Evolutionary conservation across 2,888 invertebrate genomes (phyloP).

Genomic region (Lepidonotus clava): DNA sequence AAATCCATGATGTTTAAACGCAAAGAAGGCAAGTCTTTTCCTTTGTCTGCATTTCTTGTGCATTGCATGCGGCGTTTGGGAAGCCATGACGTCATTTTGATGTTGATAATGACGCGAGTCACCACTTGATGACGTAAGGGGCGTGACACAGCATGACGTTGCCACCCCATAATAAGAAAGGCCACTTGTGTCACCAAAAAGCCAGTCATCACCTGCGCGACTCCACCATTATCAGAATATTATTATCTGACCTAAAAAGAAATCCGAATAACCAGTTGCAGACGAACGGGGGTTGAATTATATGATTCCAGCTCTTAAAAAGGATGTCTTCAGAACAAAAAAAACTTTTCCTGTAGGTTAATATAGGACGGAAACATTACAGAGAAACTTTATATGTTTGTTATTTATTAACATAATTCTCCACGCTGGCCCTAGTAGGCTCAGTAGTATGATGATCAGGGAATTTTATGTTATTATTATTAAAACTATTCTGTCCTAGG

Average conservation of each 20-base stretch:
- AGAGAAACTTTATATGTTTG: not conserved
- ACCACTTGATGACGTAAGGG: not conserved
- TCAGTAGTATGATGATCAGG: not conserved
- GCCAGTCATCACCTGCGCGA: not conserved
- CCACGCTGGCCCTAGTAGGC: not conserved
- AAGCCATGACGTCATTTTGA: not conserved
- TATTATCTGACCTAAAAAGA: not conserved
- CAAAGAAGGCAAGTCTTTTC: no score
- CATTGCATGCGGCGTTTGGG: not conserved
- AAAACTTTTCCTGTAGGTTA: constrained; percentile 2
- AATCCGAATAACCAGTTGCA: constrained; percentile 48
- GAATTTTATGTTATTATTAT: not conserved
- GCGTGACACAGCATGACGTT: not conserved
- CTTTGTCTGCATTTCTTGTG: no score
- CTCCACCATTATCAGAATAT: not conserved
- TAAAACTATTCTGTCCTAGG: no score
- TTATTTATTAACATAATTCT: not conserved
- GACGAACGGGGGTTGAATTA: constrained; percentile 38
- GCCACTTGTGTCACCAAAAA: not conserved
- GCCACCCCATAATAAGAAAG: no score
- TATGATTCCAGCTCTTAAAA: constrained; percentile 6
- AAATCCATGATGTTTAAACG: no score
- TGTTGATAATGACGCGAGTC: constrained; percentile 2
- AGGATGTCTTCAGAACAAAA: constrained; percentile 22
- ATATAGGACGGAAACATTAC: not conserved